Conservation (phyloP, 2,113 vertebrate genomes). For the Otolemur garnettii region DNA sequence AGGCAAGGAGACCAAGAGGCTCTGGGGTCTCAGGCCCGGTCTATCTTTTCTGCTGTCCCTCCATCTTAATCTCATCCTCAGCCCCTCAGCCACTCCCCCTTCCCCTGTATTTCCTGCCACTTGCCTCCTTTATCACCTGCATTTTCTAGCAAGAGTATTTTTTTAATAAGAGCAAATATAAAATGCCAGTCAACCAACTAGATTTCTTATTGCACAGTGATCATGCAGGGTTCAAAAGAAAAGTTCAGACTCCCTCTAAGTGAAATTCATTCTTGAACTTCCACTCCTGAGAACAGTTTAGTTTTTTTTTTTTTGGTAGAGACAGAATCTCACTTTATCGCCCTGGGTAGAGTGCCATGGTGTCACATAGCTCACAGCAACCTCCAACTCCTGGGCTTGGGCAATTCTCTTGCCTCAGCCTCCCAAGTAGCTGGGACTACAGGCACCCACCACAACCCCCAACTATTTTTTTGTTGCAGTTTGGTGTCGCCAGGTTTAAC, state of each 20-base stretch:
- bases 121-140: background rate
- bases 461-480: too few relatives aligned
- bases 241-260: background rate
- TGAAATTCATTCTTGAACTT: background rate
- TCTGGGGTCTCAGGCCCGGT: background rate
- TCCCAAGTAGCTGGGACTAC: too few relatives aligned
- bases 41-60: background rate
- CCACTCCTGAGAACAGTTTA: background rate
- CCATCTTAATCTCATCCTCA: background rate
- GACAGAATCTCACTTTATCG: too few relatives aligned
- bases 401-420: too few relatives aligned
- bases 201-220: background rate
- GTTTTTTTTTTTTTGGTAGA: too few relatives aligned
- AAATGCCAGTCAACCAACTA: background rate
- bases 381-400: too few relatives aligned
- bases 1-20: fast-evolving
- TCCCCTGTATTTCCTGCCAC: background rate
- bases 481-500: too few relatives aligned
- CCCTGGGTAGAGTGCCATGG: too few relatives aligned
- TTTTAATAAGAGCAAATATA: background rate
- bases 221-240: background rate
- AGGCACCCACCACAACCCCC: too few relatives aligned
- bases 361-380: too few relatives aligned
- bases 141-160: background rate
- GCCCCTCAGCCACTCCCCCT: background rate